Evolutionary conservation across 1,140 invertebrate genomes (phyloP).

Genomic region (Platyscapa corneri): DNA sequence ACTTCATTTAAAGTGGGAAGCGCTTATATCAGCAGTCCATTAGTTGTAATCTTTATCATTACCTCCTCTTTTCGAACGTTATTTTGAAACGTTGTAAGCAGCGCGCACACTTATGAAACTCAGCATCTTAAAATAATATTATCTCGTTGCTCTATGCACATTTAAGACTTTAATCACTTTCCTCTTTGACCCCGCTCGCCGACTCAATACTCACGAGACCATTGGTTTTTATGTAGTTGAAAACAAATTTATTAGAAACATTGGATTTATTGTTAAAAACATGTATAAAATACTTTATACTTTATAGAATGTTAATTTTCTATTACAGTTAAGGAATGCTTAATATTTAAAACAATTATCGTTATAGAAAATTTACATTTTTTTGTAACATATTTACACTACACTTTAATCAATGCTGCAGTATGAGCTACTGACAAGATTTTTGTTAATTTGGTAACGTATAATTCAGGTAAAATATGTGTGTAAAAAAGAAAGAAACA

Average conservation of each 20-base stretch:
- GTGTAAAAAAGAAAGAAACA: background rate
- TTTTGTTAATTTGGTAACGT: background rate
- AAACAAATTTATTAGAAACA: background rate
- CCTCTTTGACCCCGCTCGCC: conserved; percentile 40
- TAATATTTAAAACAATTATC: background rate
- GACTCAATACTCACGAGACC: conserved; percentile 8
- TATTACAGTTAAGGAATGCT: background rate
- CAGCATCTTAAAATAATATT: conserved; percentile 26
- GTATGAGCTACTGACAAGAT: background rate
- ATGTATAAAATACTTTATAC: conserved; percentile 2
- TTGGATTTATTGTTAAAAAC: background rate
- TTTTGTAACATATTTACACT: background rate
- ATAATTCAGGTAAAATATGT: background rate
- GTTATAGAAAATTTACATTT: background rate
- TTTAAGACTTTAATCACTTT: conserved; percentile 43
- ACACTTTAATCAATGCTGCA: background rate
- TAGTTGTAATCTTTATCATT: conserved; percentile 39
- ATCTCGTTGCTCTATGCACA: conserved; percentile 39
- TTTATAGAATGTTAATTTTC: background rate
- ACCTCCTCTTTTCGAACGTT: conserved; percentile 32
- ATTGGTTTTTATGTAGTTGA: background rate
- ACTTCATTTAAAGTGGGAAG: background rate
- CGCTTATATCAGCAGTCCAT: conserved; percentile 45
- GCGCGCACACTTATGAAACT: conserved; percentile 18
- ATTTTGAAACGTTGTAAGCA: conserved; percentile 8